Base-by-base conservation (phyloP, 2,113 vertebrate genomes). In the Meleagris gallopavo region DNA sequence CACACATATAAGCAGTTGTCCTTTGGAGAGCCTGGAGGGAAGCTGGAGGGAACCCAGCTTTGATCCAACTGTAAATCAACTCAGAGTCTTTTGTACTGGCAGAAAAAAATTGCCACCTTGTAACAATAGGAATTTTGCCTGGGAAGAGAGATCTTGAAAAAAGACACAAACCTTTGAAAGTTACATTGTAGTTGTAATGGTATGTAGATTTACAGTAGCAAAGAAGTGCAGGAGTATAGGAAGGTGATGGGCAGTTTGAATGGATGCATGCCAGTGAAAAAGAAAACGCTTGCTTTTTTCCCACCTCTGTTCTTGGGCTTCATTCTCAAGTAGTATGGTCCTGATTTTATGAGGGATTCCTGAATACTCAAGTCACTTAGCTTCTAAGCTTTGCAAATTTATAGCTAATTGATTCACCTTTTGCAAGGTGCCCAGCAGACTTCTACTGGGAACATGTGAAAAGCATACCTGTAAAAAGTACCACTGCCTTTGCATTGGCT, bases 1-100 rank as follows among this genome's bases (percentile, higher is more conserved):
- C 0, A 0, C 16, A 10, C 5, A 2, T 1, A 1, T 43, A 18
- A 60, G 30, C 55, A 41, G 45, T 30, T 73, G 34, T 66, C 34
- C 24, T 83, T 72, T 60, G 50, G 46, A 74, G 52, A 15, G 30
- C 2, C 2, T 72, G 40, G 40, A 40, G 40, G 40, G 40, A 40
- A 40, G 11, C 40, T 40, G 24, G 38, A 67, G 64, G 30, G 60
- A 24, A 78, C 40, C 21, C 60, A 74, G 36, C 85, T 83, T 89
- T 74, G 18, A 19, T 79, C n/a, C 45, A 58, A 1, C 20, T 25
- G 30, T 79, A 58, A 76, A 36, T 91, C 40, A 40, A 0, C 55
- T 71, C 30, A 60, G 32, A 25, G 41, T 67, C 25, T 14, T 87
- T 75, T 64, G 30, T 17, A 30, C 32, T 3, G 7, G 6, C 11